These are phyloP conservation scores for Cyanoramphus novaezelandiae DNA, from an alignment of 2,113 vertebrate genomes.

Conservation along the genomic window DNA sequence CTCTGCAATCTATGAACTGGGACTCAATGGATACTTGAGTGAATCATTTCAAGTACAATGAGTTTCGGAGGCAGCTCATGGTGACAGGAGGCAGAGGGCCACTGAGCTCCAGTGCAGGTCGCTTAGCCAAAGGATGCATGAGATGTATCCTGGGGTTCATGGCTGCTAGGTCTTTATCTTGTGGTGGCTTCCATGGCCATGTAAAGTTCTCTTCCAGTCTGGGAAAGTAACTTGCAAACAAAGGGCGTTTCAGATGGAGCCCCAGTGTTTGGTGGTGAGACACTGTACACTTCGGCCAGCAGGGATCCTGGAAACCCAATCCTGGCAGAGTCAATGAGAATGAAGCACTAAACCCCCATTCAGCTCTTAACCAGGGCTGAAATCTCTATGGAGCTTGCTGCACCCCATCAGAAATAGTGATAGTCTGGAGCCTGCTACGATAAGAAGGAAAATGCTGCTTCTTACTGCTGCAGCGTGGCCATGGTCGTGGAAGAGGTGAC, in stretches of 20 bases:
- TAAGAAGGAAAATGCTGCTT: neutral
- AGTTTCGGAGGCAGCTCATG: constrained; percentile 29
- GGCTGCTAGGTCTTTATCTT: neutral
- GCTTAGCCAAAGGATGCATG: neutral
- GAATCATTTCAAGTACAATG: constrained; percentile 33
- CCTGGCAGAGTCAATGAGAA: neutral
- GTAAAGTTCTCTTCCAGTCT: neutral
- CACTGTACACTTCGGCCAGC: neutral
- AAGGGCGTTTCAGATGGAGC: neutral
- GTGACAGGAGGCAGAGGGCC: constrained; percentile 16
- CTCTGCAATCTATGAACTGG: constrained; percentile 47
- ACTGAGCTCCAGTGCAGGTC: neutral
- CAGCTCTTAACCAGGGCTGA: neutral
- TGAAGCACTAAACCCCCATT: neutral
- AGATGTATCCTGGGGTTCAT: neutral
- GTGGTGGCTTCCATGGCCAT: neutral
- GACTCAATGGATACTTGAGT: constrained; percentile 48
- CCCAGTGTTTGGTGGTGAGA: neutral
- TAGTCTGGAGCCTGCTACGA: neutral
- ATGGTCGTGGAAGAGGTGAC: rapidly evolving
- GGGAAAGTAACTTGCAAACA: neutral
- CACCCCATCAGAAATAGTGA: neutral
- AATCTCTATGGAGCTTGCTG: neutral
- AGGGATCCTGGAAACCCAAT: neutral
- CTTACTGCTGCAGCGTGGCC: neutral